phyloP scores from a whole-genome alignment of 2,113 vertebrate species.

The Eulemur macaco region DNA sequence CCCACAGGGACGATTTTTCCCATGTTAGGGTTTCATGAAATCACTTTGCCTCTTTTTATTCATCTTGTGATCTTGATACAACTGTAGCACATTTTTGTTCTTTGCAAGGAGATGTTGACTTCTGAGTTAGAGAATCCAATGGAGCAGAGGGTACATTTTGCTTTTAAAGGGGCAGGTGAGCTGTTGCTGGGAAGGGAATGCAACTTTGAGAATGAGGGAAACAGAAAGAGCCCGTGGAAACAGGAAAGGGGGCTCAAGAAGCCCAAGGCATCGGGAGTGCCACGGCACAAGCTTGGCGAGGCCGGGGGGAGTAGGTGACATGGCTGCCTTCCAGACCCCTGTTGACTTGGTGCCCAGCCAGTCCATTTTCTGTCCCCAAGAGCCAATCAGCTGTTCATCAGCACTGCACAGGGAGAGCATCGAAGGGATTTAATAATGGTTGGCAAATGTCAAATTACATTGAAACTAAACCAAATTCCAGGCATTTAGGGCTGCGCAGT shows the following conservation, averaged over 20 bases:
- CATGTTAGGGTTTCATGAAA: background rate
- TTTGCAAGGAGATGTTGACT: background rate
- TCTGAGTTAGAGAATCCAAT: background rate
- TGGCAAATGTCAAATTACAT: conserved; percentile 78
- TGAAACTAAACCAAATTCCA: conserved; percentile 77
- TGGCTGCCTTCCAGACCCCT: conserved; percentile 60
- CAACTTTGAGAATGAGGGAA: background rate
- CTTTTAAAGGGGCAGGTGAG: background rate
- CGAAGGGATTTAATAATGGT: conserved; percentile 75
- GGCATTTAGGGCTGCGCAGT: conserved; percentile 64
- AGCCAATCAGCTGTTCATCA: conserved; percentile 64
- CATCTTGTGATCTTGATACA: background rate
- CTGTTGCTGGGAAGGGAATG: background rate
- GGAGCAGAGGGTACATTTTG: background rate
- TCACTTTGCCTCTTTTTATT: background rate
- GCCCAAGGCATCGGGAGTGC: background rate
- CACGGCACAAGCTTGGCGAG: background rate
- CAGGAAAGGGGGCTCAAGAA: background rate
- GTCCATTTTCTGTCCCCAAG: conserved; percentile 38
- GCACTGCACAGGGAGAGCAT: conserved; percentile 39
- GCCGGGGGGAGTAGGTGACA: background rate
- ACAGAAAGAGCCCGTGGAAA: background rate
- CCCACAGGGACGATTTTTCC: background rate
- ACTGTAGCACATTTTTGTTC: background rate
- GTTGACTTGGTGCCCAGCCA: conserved; percentile 51